phyloP scores from a whole-genome alignment of 2,888 invertebrate genomes.

The Tuberolachnus salignus region DNA sequence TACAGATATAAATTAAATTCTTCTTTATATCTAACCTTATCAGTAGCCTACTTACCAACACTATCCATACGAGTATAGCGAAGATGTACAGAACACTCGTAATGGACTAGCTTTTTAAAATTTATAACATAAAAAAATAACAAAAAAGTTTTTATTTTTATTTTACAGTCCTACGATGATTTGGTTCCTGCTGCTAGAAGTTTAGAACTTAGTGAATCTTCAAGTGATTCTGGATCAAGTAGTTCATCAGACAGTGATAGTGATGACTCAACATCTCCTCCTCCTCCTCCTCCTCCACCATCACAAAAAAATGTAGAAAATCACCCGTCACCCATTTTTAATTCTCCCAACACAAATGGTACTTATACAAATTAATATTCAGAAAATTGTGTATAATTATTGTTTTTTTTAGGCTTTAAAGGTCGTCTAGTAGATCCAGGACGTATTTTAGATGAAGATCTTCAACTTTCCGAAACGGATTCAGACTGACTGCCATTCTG shows the following conservation, averaged over 20 bases:
- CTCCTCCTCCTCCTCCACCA: slow-evolving; percentile 23
- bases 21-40: no score
- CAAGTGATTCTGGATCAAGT: slow-evolving; percentile 62
- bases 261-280: slow-evolving; percentile 61
- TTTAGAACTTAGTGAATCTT: slow-evolving; percentile 61
- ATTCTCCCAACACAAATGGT: slow-evolving; percentile 52
- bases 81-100: no score
- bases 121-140: no score
- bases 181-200: slow-evolving; percentile 54
- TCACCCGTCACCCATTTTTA: slow-evolving; percentile 39
- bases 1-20: no score
- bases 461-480: slow-evolving; percentile 85
- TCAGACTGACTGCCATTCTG: slow-evolving; percentile 67
- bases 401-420: slow-evolving; percentile 45
- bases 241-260: slow-evolving; percentile 65
- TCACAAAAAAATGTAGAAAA: slow-evolving; percentile 41
- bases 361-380: neutral
- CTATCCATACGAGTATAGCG: no score
- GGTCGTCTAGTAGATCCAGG: slow-evolving; percentile 64
- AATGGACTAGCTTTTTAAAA: no score
- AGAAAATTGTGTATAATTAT: slow-evolving; percentile 12
- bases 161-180: slow-evolving; percentile 46
- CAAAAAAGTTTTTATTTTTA: neutral
- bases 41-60: no score
- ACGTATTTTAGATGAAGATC: slow-evolving; percentile 79